These are phyloP conservation scores for Trogon melanurus DNA, from an alignment of 2,113 vertebrate genomes.

Conservation along the genomic window DNA sequence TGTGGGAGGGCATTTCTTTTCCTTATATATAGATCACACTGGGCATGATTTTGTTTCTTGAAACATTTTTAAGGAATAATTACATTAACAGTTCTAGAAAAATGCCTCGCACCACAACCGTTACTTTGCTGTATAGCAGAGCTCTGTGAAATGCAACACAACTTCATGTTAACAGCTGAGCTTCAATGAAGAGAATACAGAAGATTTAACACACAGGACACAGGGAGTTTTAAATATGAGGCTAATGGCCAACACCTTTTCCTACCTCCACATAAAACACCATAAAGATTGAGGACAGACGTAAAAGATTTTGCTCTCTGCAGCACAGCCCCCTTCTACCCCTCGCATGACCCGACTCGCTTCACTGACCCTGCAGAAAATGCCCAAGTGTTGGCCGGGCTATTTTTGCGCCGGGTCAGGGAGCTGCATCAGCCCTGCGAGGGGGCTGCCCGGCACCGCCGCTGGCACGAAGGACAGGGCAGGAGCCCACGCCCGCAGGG, in stretches of 20 bases:
- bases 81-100: neutral
- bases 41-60: neutral
- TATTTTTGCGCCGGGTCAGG: neutral
- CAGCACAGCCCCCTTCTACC: neutral
- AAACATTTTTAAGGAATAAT: neutral
- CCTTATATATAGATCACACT: neutral
- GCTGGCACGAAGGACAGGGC: neutral
- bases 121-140: neutral
- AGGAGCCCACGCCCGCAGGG: neutral
- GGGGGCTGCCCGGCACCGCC: neutral
- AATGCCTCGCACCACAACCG: neutral
- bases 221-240: neutral
- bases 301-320: neutral
- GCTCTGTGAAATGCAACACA: neutral
- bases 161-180: neutral
- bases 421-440: neutral
- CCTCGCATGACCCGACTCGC: neutral
- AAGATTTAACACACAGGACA: neutral
- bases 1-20: neutral
- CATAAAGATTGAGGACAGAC: neutral
- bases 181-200: neutral
- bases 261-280: neutral
- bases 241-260: neutral
- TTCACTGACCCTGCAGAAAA: neutral
- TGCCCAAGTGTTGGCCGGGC: neutral